phyloP scores from a whole-genome alignment of 2,113 vertebrate genomes.

The Nettapus auritus region DNA sequence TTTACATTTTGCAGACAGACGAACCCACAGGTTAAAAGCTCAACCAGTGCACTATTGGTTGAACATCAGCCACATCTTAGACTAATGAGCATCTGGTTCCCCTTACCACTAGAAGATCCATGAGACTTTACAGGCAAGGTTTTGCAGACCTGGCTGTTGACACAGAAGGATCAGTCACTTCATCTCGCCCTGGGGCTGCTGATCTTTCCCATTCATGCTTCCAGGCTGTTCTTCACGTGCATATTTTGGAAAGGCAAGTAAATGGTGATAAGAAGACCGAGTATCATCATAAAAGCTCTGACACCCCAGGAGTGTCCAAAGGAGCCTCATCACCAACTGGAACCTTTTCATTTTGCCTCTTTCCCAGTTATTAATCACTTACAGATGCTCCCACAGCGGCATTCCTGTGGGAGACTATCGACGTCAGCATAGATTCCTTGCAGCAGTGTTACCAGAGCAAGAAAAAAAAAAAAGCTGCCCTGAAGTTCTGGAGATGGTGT shows the following conservation, averaged over 20 bases:
- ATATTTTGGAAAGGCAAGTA: not conserved
- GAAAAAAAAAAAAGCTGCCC: not conserved
- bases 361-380: conserved; percentile 45
- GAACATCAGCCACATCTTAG: not conserved
- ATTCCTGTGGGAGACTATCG: conserved; percentile 42
- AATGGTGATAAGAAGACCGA: not conserved
- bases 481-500: not conserved
- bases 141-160: not conserved
- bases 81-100: conserved; percentile 52
- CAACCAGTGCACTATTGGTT: not conserved
- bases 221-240: not conserved
- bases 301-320: not conserved
- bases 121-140: not conserved
- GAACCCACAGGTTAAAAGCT: not conserved
- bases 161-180: not conserved
- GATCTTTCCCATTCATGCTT: not conserved
- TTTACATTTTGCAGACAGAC: not conserved
- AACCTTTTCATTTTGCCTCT: conserved; percentile 12
- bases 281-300: not conserved
- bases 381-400: conserved; percentile 44
- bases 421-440: conserved; percentile 25
- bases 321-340: not conserved
- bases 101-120: conserved; percentile 6
- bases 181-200: not conserved
- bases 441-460: not conserved